Evolutionary conservation across 2,797 vertebrate genomes (phyloP).

Genomic region (Amblyraja radiata): DNA sequence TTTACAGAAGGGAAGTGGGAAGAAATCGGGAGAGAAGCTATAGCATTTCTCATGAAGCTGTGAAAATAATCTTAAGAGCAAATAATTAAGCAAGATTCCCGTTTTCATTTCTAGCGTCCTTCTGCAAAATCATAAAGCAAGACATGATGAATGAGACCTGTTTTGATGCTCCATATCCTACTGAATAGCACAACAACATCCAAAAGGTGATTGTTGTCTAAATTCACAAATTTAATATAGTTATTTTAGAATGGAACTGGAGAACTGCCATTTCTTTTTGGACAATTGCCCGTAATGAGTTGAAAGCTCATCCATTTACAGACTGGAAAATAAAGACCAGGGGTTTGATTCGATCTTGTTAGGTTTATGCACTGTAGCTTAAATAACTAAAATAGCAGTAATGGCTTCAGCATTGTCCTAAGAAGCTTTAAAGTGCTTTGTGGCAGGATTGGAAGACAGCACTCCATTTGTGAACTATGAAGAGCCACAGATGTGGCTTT

Average conservation of each 20-base stretch:
- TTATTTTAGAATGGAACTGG: background rate
- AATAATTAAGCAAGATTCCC: background rate
- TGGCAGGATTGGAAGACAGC: background rate
- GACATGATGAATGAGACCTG: background rate
- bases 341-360: background rate
- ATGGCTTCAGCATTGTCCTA: background rate
- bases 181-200: background rate
- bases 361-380: background rate
- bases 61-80: background rate
- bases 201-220: background rate
- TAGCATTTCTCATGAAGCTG: background rate
- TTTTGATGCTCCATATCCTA: background rate
- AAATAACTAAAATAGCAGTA: background rate
- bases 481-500: background rate
- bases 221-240: background rate
- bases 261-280: background rate
- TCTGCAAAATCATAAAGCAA: background rate
- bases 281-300: background rate
- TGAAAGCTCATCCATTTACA: background rate
- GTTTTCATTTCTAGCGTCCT: background rate
- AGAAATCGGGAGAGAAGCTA: background rate
- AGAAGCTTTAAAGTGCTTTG: background rate
- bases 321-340: background rate
- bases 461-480: background rate
- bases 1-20: background rate